phyloP scores from a whole-genome alignment of 2,113 vertebrate species.

The Siphamia tubifer region DNA sequence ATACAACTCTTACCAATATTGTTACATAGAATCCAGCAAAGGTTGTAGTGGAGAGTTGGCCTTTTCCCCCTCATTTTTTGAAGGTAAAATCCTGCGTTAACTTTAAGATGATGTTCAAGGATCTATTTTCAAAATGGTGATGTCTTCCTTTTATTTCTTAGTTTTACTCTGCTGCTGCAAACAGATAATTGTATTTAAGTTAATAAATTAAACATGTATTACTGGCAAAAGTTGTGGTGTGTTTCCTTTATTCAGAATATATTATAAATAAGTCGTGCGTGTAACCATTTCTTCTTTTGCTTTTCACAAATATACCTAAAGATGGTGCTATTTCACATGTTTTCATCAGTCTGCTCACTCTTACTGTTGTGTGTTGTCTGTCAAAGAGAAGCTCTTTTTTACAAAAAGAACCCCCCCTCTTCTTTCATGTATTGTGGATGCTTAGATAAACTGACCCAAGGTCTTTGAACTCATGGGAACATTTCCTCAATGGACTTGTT shows the following conservation, averaged over 20 bases:
- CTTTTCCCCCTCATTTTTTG: not conserved
- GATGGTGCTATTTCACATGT: slow-evolving; percentile 52
- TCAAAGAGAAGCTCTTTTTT: not conserved
- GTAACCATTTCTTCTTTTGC: not conserved
- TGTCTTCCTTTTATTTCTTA: not conserved
- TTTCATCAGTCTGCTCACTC: not conserved
- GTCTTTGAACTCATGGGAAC: slow-evolving; percentile 28
- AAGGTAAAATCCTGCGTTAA: not conserved
- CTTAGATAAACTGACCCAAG: not conserved
- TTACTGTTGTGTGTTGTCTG: not conserved
- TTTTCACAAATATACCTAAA: not conserved
- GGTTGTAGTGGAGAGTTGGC: not conserved
- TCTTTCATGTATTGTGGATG: not conserved
- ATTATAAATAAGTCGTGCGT: not conserved
- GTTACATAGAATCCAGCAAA: not conserved
- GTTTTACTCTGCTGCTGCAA: not conserved
- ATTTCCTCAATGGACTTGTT: slow-evolving; percentile 9
- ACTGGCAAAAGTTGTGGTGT: not conserved
- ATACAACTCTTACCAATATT: not conserved
- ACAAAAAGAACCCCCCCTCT: not conserved
- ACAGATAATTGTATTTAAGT: not conserved
- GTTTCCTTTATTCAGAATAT: not conserved
- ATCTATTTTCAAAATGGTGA: not conserved
- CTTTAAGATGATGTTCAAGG: not conserved
- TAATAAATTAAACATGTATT: slow-evolving; percentile 19